Base-by-base conservation (phyloP, 2,888 invertebrate species). In the Gandaritis pyraliata region DNA sequence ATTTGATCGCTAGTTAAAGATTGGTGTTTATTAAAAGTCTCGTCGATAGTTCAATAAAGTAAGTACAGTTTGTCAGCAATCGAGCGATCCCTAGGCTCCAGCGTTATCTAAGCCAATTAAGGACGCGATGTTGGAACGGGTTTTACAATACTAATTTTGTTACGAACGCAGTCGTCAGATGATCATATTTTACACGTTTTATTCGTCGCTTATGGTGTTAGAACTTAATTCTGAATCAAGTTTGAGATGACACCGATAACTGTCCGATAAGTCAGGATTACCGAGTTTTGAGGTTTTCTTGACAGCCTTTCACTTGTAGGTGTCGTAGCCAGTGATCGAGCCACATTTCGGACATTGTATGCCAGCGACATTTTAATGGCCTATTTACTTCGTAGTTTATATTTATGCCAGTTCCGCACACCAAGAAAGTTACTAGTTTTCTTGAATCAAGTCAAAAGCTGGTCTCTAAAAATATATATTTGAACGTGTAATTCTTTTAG, bases 241-340 rank as follows among this genome's bases (percentile, higher is more conserved):
- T 76, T 68, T 68, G 71, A 72, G 73, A 74, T 72, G 75, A 70
- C 72, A 70, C 73, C 68, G 70, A 80, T 78, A 79, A 69, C 81
- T 80, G 85, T 81, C 80, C 71, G 71, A 76, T 84, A 78, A 80
- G 76, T 81, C 75, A 77, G 77, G 71, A 81, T 83, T 82, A 82
- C 77, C 66, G 71, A 70, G 72, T 70, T 75, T 77, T 71, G 58
- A 75, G 65, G 66, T 73, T 72, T 77, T 75, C 75, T 74, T 70
- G 67, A 71, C 69, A 58, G 67, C 72, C 75, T 77, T 74, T 76
- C 73, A 72, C 76, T 23, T 23, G 23, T 23, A 23, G n/a, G n/a
- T n/a, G n/a, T n/a, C n/a, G n/a, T n/a, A n/a, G n/a, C 74, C 67
- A 68, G 70, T 67, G 61, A 51, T 46, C n/a, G 39, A 16, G 55